These are phyloP conservation scores for Globicephala melas DNA, from an alignment of 2,113 vertebrate species.

Conservation along the genomic window DNA sequence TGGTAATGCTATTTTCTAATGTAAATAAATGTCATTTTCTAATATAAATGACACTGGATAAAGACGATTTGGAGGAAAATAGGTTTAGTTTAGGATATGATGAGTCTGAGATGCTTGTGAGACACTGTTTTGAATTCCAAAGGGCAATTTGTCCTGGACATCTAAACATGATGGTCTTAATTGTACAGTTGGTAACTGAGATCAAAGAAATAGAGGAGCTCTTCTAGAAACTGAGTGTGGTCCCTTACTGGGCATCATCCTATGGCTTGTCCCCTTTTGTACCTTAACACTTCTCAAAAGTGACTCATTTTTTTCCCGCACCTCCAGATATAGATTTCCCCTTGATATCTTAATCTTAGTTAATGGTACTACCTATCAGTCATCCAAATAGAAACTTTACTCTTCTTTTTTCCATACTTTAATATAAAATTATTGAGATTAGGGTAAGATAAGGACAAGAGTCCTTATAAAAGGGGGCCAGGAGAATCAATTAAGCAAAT, in stretches of 20 bases:
- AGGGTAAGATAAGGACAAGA: neutral
- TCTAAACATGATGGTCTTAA: neutral
- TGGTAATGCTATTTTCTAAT: neutral
- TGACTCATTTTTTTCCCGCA: neutral
- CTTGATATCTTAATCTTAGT: neutral
- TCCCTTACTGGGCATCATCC: neutral
- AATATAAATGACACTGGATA: neutral
- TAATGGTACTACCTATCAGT: neutral
- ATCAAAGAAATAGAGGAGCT: neutral
- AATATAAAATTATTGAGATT: neutral
- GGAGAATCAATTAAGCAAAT: neutral
- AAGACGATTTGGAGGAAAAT: neutral
- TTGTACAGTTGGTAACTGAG: neutral
- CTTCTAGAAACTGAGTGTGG: neutral
- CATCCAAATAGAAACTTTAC: neutral
- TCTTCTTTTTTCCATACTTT: neutral
- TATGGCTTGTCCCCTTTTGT: rapidly evolving
- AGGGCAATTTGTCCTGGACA: neutral
- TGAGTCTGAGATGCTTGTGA: neutral
- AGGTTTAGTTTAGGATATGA: neutral
- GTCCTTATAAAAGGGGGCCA: neutral
- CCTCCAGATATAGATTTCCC: neutral
- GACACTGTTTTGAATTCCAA: neutral
- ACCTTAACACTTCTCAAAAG: neutral
- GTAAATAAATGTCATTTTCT: neutral